Evolutionary conservation across 1,140 invertebrate genomes (phyloP).

Genomic region (Lethrus apterus): DNA sequence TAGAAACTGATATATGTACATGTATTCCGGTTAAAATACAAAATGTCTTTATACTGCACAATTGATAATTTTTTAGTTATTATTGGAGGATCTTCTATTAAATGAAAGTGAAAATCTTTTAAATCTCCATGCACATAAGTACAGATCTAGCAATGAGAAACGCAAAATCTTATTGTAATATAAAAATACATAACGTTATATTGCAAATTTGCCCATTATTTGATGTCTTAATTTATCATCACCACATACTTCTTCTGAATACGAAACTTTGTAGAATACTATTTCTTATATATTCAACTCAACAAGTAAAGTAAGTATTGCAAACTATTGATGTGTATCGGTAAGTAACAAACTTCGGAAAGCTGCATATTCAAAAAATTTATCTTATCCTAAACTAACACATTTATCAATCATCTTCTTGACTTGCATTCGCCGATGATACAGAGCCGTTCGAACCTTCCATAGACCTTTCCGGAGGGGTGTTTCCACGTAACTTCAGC

Average conservation of each 20-base stretch:
- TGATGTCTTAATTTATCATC: background rate
- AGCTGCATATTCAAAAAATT: background rate
- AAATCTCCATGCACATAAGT: constrained; percentile 1
- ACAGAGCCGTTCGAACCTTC: constrained; percentile 24
- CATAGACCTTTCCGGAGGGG: constrained; percentile 16
- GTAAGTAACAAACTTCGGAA: background rate
- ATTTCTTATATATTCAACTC: background rate
- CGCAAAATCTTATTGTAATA: too few species aligned
- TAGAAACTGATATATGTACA: constrained; percentile 6
- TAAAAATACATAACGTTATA: too few species aligned
- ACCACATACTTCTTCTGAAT: too few species aligned
- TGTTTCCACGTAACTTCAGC: constrained; percentile 48
- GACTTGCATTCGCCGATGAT: background rate
- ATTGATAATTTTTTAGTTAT: constrained; percentile 1
- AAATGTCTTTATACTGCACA: background rate
- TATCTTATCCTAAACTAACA: constrained; percentile 1
- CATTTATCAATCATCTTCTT: background rate
- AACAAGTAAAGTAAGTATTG: background rate
- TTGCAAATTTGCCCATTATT: constrained; percentile 28
- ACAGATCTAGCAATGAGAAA: too few species aligned
- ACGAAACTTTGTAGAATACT: background rate
- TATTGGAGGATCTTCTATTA: background rate
- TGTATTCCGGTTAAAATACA: background rate
- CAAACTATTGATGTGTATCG: background rate
- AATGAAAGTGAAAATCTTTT: background rate